Conservation (phyloP, 2,113 vertebrate species). For the Pluvialis apricaria region DNA sequence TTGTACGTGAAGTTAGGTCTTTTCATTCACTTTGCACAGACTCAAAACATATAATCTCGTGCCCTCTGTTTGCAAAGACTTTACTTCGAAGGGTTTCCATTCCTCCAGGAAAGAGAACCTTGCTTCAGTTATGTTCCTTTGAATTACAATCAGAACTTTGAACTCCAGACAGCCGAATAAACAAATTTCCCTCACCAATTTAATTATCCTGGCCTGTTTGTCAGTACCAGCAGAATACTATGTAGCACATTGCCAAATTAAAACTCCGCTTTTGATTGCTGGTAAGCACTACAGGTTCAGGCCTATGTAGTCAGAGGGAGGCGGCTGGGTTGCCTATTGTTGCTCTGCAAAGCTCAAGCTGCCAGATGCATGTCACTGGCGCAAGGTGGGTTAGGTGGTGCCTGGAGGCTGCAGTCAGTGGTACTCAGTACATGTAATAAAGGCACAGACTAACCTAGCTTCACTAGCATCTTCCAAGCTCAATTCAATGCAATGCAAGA, state of each 20-base stretch:
- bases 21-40: background rate
- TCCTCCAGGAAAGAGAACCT: background rate
- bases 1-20: background rate
- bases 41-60: background rate
- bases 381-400: background rate
- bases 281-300: background rate
- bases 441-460: background rate
- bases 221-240: background rate
- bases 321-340: background rate
- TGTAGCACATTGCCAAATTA: background rate
- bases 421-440: rapidly evolving
- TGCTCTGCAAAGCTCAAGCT: background rate
- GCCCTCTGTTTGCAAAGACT: background rate
- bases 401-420: background rate
- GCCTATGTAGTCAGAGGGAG: background rate
- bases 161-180: constrained; percentile 1
- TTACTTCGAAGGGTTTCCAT: background rate
- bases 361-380: rapidly evolving
- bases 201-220: background rate
- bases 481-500: background rate
- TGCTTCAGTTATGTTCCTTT: background rate
- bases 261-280: background rate
- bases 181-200: background rate
- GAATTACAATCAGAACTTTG: constrained; percentile 12
- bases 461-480: background rate